Evolutionary conservation across 2,113 vertebrate genomes (phyloP).

Genomic region (Scortum barcoo): DNA sequence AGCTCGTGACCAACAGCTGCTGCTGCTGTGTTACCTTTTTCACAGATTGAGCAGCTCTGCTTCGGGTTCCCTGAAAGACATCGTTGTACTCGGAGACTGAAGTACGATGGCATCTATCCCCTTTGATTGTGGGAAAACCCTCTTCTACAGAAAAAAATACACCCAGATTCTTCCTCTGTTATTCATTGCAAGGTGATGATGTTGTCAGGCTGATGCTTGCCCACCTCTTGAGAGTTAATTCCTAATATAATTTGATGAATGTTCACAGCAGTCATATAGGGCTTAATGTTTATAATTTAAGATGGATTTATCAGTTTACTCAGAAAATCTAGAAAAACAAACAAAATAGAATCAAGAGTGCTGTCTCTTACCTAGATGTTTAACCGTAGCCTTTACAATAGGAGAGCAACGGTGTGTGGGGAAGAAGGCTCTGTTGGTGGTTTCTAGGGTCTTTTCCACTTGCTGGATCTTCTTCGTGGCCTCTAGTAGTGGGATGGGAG

Average conservation of each 20-base stretch:
- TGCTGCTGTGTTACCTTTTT: constrained; percentile 54
- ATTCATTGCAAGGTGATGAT: constrained; percentile 25
- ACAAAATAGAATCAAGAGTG: background rate
- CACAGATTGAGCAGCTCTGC: constrained; percentile 14
- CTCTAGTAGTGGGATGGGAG: background rate
- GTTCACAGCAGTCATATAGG: background rate
- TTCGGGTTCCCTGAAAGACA: constrained; percentile 49
- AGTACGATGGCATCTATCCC: background rate
- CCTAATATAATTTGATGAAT: constrained; percentile 1
- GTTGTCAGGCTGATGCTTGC: background rate
- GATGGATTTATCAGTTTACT: background rate
- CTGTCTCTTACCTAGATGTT: constrained; percentile 53
- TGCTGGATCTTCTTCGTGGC: background rate
- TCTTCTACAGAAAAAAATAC: constrained; percentile 37
- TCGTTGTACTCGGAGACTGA: constrained; percentile 50
- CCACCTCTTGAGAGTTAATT: background rate
- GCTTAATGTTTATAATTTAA: background rate
- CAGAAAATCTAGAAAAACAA: background rate
- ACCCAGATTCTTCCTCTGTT: constrained; percentile 15
- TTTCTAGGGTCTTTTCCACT: constrained; percentile 34
- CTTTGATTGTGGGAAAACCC: constrained; percentile 33
- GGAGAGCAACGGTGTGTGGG: background rate
- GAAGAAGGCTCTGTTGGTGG: constrained; percentile 40
- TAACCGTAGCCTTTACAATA: constrained; percentile 13
- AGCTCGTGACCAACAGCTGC: background rate